Base-by-base conservation (phyloP, 2,797 vertebrate genomes). In the Eulemur coronatus region DNA sequence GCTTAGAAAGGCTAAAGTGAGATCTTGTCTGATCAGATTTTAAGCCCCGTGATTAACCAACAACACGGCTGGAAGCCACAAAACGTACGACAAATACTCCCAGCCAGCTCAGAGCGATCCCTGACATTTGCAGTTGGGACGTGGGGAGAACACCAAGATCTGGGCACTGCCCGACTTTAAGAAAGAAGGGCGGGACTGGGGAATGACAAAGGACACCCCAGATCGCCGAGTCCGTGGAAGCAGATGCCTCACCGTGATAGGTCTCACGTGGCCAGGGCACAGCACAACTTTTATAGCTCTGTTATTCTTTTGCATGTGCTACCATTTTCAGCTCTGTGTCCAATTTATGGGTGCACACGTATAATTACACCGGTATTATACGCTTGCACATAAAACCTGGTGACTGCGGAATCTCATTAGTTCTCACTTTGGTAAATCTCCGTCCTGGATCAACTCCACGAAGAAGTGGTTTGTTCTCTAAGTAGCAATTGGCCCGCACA, bases 1-100 rank as follows among this genome's bases (percentile, higher is more conserved):
- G 96, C 94, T 97, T 97, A 98, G 94, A 85, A 97, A 94, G 97
- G 91, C 98, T 98, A 63, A 89, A 93, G 95, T 24, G 91, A 98
- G 98, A 98, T 97, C 97, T 97, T 82, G 80, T 96, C 73, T 89
- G 97, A 97, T 97, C 91, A 26, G 97, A 90, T 82, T 89, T 96
- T 98, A 98, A 98, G 96, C 98, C 97, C 95, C 28, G 52, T 93
- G 94, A 63, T 98, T 96, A 94, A 46, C 55, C 70, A 67, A 79
- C 95, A 72, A 61, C 57, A 5, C 0, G 38, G 73, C 95, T 96
- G 1, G 0, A 87, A 97, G 96, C 95, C 97, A 96, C 72, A 30
- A 70, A 84, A 91, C 38, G 59, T 59, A 33, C 15, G 15, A 90
- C 94, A 96, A 90, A 86, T 2, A 72, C 48, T 75, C 33, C 81